Evolutionary conservation across 1,140 invertebrate genomes (phyloP), one percentile per base, ranked within the genome.

Genomic region (Drusus annulatus): DNA sequence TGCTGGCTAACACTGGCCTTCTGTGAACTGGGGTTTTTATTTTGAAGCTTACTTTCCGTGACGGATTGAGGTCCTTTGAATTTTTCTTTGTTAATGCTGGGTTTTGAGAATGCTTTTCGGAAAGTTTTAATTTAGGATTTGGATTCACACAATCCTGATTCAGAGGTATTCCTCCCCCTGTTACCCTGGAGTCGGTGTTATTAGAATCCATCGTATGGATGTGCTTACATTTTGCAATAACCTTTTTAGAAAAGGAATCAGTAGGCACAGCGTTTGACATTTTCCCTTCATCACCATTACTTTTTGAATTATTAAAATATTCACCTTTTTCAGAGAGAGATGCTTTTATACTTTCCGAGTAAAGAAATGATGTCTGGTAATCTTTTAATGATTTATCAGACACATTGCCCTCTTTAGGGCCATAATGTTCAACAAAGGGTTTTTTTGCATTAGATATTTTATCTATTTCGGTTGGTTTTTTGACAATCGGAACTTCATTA

Each of bases 21-120:
- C 86, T 85, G 54, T 90, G 85, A 13, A 83, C 80, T 31, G 76
- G 58, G 82, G 85, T 89, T 85, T 88, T 89, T 45, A 87, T 87
- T 88, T 90, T 90, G 83, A 90, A 90, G 81, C 89, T 90, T 6
- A 90, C 86, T 88, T 90, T 90, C 81, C 88, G 87, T 5, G 74
- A 25, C 36, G 71, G 25, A 76, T 83, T 87, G 85, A 81, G 86
- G 84, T 68, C 85, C 84, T 81, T 87, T 85, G 25, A 86, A 56
- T 84, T 84, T 87, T 85, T 86, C 88, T 83, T 86, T 86, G 21
- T 17, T 19, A 73, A 31, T 45, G 17, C 54, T 74, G 15, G 50
- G 31, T 56, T 63, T 78, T 28, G 28, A 28, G 36, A 58, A 52
- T 51, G 21, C 45, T 15, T 73, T 79, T 60, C 45, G 13, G 77